Evolutionary conservation across 2,797 vertebrate genomes (phyloP).

Genomic region (Alcedo quadribrachys): DNA sequence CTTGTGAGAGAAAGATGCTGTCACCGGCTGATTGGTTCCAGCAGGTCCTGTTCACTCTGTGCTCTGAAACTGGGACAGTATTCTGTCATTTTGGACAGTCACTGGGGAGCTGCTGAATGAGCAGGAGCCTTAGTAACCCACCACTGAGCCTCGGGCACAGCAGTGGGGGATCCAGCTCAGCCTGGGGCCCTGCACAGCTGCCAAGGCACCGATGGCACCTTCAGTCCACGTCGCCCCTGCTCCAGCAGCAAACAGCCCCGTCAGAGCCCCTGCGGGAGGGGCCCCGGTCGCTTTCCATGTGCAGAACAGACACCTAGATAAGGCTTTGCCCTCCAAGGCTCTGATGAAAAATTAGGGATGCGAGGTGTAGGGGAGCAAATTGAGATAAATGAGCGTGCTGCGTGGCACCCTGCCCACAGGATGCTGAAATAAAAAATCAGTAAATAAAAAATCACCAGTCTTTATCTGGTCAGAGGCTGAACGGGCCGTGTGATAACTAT

Average conservation of each 20-base stretch:
- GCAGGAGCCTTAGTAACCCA: not conserved
- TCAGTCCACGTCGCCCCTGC: not conserved
- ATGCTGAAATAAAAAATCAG: slow-evolving; percentile 46
- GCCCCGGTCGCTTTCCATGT: not conserved
- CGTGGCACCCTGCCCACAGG: slow-evolving; percentile 46
- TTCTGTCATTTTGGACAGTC: not conserved
- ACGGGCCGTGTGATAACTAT: slow-evolving; percentile 29
- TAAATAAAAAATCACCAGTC: slow-evolving; percentile 58
- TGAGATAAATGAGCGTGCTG: slow-evolving; percentile 67
- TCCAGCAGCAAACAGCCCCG: not conserved
- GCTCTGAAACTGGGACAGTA: not conserved
- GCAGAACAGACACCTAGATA: slow-evolving; percentile 29
- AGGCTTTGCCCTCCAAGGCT: slow-evolving; percentile 58
- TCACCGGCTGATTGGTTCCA: not conserved
- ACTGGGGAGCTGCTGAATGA: rapidly evolving
- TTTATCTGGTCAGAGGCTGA: slow-evolving; percentile 61
- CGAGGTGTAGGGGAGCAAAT: slow-evolving; percentile 66
- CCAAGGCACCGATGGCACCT: not conserved
- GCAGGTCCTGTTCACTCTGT: rapidly evolving
- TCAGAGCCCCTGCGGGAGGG: not conserved
- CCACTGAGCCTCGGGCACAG: rapidly evolving
- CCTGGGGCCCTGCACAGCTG: rapidly evolving
- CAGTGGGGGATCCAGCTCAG: not conserved
- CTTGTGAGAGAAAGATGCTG: not conserved
- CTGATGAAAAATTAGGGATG: slow-evolving; percentile 58